Evolutionary conservation across 2,888 invertebrate species (phyloP).

Genomic region (Cryptus viduatorius): DNA sequence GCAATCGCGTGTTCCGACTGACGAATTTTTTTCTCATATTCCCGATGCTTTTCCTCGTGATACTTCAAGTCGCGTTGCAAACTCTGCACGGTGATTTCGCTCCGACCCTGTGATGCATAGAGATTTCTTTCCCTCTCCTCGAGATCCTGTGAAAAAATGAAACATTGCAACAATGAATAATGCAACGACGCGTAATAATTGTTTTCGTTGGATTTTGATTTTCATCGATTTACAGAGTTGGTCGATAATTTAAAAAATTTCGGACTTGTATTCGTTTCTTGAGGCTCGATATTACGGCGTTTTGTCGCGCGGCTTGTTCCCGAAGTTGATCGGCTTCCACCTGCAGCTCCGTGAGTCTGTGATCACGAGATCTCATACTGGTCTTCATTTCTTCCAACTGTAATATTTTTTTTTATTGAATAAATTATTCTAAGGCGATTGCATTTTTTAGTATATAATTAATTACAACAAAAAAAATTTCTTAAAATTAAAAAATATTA

Average conservation of each 20-base stretch:
- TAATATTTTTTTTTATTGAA: constrained; percentile 69
- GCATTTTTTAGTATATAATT: not conserved
- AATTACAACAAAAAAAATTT: too few relatives aligned
- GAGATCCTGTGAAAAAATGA: constrained; percentile 87
- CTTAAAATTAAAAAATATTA: too few relatives aligned
- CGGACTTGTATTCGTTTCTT: constrained; percentile 89
- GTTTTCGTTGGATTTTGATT: not conserved
- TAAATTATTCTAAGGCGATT: not conserved
- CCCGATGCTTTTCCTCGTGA: constrained; percentile 92
- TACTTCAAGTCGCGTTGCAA: constrained; percentile 91
- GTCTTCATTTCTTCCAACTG: constrained; percentile 91
- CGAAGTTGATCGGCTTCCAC: constrained; percentile 92
- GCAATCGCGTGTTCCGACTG: constrained; percentile 90
- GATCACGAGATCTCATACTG: constrained; percentile 90
- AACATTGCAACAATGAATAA: not conserved
- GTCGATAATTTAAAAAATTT: constrained; percentile 17
- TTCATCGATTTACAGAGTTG: not conserved
- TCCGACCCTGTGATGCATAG: constrained; percentile 88
- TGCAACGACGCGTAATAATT: not conserved
- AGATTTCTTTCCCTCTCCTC: constrained; percentile 92
- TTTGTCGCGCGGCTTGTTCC: constrained; percentile 93
- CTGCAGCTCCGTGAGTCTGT: constrained; percentile 91
- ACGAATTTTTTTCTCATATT: constrained; percentile 91
- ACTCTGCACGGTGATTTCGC: constrained; percentile 91
- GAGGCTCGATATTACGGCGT: constrained; percentile 92